Evolutionary conservation across 92 coral and sea anemone species (phyloP), one percentile per base, ranked within the genome.

Genomic region (Bergia sp.): DNA sequence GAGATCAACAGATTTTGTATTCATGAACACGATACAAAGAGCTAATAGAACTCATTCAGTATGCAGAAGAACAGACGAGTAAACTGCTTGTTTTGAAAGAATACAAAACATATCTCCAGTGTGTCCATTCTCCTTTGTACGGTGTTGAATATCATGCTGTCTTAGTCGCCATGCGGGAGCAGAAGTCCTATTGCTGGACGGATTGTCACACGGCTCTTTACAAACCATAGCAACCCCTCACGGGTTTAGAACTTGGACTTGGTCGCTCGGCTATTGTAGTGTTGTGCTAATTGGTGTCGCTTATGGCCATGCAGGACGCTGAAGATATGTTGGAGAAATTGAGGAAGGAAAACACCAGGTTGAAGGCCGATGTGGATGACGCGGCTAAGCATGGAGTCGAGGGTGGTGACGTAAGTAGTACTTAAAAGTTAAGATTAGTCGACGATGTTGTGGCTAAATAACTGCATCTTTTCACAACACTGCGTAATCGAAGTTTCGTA

Each of bases 341-440:
- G 16, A 96, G 91, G 23, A 95, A 91, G 77, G 99, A 96, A 18
- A 93, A 95, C 66, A 76, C 81, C 5, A 87, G 92, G 55, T 71
- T 96, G 29, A 93, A 92, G 89, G 91, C 85, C 36, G 99, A 96
- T 82, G 87, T 95, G 82, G 91, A 80, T 80, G 99, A 96, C 87
- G 85, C 92, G 36, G 89, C 95, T 12, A 95, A 92, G 77, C 88
- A 92, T n/a, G 90, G 94, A 6, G 38, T 89, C 47, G 89, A 92
- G 66, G 93, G 93, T 66, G 95, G 92, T 84, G 95, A 94, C 82
- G 96, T 94, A 87, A 94, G 96, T 92, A 36, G 21, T 38, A 44
- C 58, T 53, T 12, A 29, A 23, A 61, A 37, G 69, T 40, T 58
- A 6, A 29, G 39, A 21, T 80, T 18, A 40, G 21, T 67, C 20